Conservation (phyloP, 2,888 invertebrate genomes). For the Zeuzera pyrina region DNA sequence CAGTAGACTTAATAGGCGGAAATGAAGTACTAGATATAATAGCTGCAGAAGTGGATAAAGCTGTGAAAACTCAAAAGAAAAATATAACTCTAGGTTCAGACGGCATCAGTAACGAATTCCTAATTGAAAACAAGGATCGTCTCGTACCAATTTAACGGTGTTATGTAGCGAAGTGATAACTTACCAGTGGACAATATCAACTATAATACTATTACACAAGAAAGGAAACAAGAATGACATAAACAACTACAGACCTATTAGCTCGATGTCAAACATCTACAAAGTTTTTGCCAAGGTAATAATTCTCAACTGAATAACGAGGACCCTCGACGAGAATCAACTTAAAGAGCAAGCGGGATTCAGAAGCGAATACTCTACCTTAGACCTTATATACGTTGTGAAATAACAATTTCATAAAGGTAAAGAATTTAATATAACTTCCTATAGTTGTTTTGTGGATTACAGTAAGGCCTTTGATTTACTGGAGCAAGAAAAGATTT, state of each 20-base stretch:
- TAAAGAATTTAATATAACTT: slow-evolving; percentile 13
- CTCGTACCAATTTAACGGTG: slow-evolving; percentile 14
- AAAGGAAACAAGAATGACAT: slow-evolving; percentile 16
- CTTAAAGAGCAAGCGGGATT: no score
- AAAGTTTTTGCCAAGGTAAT: slow-evolving; percentile 21
- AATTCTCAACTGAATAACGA: slow-evolving; percentile 11
- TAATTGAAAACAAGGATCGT: slow-evolving; percentile 5
- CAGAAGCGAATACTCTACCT: no score
- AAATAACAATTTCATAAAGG: slow-evolving; percentile 12
- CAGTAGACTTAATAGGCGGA: not conserved
- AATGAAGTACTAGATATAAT: slow-evolving; percentile 1
- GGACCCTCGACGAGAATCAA: slow-evolving; percentile 15
- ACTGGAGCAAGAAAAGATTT: slow-evolving; percentile 14
- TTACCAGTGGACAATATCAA: no score
- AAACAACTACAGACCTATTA: slow-evolving; percentile 18
- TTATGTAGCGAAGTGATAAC: no score
- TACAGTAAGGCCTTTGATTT: slow-evolving; percentile 19
- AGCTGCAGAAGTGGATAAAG: slow-evolving; percentile 4
- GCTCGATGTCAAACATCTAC: slow-evolving; percentile 15
- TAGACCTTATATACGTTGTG: slow-evolving; percentile 16
- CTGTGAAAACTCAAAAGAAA: slow-evolving; percentile 6
- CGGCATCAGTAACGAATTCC: slow-evolving; percentile 7
- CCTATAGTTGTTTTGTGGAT: slow-evolving; percentile 16
- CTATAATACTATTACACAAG: slow-evolving; percentile 14
- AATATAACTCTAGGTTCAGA: slow-evolving; percentile 8